Conservation (phyloP, 2,888 invertebrate genomes). For the Philonicus albiceps region DNA sequence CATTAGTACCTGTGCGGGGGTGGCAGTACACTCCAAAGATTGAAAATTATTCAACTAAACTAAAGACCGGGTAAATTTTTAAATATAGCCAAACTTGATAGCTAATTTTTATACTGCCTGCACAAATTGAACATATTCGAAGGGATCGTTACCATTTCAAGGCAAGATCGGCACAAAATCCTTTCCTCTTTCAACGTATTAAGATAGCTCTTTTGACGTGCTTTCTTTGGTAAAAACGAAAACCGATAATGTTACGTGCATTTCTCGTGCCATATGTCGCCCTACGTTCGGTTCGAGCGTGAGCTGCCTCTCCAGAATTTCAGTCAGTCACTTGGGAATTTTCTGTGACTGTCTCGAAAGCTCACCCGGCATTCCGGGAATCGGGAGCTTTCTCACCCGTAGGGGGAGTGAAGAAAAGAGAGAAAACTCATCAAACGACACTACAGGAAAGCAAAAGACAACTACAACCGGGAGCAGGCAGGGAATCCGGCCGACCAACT, state of each 20-base stretch:
- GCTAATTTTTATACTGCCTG: not conserved
- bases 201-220: not conserved
- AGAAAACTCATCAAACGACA: not conserved
- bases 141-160: not conserved
- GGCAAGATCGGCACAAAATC: not conserved
- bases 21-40: no score
- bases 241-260: not conserved
- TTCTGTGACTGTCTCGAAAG: not conserved
- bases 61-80: not conserved
- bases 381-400: not conserved
- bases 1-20: not conserved
- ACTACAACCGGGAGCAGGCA: not conserved
- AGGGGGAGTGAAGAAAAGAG: not conserved
- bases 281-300: not conserved
- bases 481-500: not conserved
- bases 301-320: not conserved
- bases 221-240: not conserved
- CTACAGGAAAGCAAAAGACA: not conserved
- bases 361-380: not conserved
- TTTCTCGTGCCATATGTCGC: not conserved
- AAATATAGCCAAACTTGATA: not conserved
- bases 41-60: not conserved
- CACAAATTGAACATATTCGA: not conserved
- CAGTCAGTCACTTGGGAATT: not conserved
- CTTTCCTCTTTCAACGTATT: not conserved